These are phyloP conservation scores for Microchirus variegatus DNA, from an alignment of 2,797 vertebrate species.

Conservation along the genomic window DNA sequence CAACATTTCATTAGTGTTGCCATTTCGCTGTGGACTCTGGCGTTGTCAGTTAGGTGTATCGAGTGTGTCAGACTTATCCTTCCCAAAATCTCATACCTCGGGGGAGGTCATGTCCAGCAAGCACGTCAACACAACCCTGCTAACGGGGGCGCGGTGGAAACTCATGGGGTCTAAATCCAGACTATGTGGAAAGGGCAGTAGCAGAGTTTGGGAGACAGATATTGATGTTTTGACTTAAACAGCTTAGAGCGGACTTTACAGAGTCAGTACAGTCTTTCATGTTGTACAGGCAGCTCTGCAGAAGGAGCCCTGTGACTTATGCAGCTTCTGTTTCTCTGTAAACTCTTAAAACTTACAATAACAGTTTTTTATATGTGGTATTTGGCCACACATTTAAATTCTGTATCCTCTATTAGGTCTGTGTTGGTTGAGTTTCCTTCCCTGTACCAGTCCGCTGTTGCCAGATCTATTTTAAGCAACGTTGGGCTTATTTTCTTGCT, in stretches of 20 bases:
- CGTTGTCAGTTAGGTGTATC: slow-evolving; percentile 16
- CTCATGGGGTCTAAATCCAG: slow-evolving; percentile 12
- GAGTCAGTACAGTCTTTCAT: too few species aligned
- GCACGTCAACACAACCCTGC: slow-evolving; percentile 22
- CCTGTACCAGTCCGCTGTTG: too few species aligned
- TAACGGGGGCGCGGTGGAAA: slow-evolving; percentile 5
- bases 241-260: slow-evolving; percentile 59
- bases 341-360: slow-evolving; percentile 11
- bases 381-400: not conserved
- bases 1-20: slow-evolving; percentile 1
- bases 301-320: slow-evolving; percentile 53
- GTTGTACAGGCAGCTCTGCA: slow-evolving; percentile 22
- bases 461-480: too few species aligned
- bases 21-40: not conserved
- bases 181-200: slow-evolving; percentile 11
- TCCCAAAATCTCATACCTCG: slow-evolving; percentile 35
- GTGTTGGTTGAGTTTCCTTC: too few species aligned
- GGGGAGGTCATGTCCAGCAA: slow-evolving; percentile 21
- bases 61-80: slow-evolving; percentile 29
- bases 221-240: slow-evolving; percentile 33
- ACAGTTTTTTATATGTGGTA: too few species aligned
- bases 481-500: too few species aligned
- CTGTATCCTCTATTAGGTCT: too few species aligned
- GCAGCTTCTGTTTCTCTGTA: slow-evolving; percentile 63
- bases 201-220: slow-evolving; percentile 13